phyloP scores from a whole-genome alignment of 2,888 invertebrate species.

The Eumacrocentrus americanus region DNA sequence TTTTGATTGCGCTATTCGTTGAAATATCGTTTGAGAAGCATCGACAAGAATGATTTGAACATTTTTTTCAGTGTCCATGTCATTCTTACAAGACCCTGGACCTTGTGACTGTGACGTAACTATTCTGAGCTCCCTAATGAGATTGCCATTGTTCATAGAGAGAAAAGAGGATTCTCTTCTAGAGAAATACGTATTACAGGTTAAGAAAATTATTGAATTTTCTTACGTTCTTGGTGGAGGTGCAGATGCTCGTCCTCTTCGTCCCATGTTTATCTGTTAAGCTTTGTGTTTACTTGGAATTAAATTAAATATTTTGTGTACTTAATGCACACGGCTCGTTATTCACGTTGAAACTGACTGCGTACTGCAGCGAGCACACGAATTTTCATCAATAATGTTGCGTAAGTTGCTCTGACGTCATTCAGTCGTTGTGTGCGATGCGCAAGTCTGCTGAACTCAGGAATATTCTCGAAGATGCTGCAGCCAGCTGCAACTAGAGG shows the following conservation, averaged over 20 bases:
- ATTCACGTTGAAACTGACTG: slow-evolving; percentile 39
- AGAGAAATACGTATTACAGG: neutral
- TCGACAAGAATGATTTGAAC: too few species aligned
- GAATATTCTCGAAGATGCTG: neutral
- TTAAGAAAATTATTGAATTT: slow-evolving; percentile 4
- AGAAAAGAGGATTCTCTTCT: neutral
- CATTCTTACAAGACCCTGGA: slow-evolving; percentile 32
- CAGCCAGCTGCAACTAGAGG: too few species aligned
- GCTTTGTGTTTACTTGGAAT: slow-evolving; percentile 30
- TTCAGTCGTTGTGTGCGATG: neutral
- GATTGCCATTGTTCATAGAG: slow-evolving; percentile 19
- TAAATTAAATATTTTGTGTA: slow-evolving; percentile 17
- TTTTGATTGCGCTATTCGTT: too few species aligned
- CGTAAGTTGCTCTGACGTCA: slow-evolving; percentile 24
- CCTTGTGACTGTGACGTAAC: slow-evolving; percentile 38
- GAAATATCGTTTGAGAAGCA: too few species aligned
- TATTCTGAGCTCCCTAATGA: slow-evolving; percentile 2
- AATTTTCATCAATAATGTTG: slow-evolving; percentile 34
- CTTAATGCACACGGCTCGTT: too few species aligned
- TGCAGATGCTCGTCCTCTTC: slow-evolving; percentile 56
- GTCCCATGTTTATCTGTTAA: slow-evolving; percentile 50
- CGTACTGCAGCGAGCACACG: neutral
- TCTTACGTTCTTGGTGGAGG: slow-evolving; percentile 58
- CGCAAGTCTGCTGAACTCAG: slow-evolving; percentile 8
- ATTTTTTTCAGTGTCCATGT: too few species aligned